Evolutionary conservation across 2,113 vertebrate species (phyloP).

Genomic region (Hippocampus abdominalis): DNA sequence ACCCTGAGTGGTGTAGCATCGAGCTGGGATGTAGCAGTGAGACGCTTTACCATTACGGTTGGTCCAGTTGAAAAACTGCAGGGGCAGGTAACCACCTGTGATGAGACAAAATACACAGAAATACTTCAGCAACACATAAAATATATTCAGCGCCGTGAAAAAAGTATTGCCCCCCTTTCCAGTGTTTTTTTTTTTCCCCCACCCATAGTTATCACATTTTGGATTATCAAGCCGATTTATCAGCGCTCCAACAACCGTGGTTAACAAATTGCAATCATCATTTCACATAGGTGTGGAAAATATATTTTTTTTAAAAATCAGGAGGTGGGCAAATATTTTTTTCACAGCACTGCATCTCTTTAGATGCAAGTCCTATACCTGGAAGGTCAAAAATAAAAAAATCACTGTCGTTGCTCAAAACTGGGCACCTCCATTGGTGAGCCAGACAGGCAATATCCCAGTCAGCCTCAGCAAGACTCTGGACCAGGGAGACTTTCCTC

Average conservation of each 20-base stretch:
- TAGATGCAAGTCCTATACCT: constrained; percentile 45
- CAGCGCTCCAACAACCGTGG: too few species aligned
- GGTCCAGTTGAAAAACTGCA: constrained; percentile 83
- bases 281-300: neutral
- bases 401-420: constrained; percentile 90
- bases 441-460: constrained; percentile 87
- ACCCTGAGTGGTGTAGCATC: constrained; percentile 67
- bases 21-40: constrained; percentile 75
- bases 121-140: neutral
- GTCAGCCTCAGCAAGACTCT: constrained; percentile 89
- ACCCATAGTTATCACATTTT: neutral
- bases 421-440: constrained; percentile 85
- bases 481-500: constrained; percentile 77
- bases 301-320: too few species aligned
- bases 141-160: neutral
- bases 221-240: neutral
- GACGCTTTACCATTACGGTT: constrained; percentile 54
- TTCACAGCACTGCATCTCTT: neutral
- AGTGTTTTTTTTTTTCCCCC: neutral
- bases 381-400: constrained; percentile 89
- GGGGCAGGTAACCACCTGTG: constrained; percentile 80
- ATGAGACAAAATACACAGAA: constrained; percentile 12
- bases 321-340: neutral
- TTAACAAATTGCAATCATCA: too few species aligned
- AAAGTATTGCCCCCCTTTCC: neutral